A percentile compares a stretch with the other conserved stretches of the same genome.
Conservation (phyloP, 2,797 vertebrate species). For the Neomorphus geoffroyi region DNA sequence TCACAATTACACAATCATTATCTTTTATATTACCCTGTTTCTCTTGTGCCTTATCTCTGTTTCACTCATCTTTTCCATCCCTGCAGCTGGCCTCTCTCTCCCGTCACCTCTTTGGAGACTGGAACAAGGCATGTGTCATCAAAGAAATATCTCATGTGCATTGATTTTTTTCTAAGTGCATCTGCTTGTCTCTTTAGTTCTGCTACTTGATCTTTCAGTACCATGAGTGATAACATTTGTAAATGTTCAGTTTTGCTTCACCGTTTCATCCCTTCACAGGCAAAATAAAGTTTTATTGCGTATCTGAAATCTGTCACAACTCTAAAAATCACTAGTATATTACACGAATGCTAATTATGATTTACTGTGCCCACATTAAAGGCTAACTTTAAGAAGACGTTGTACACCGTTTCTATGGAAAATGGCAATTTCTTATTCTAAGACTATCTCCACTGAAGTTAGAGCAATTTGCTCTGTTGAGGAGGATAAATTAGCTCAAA, state of each 20-base stretch:
- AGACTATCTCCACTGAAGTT: not conserved
- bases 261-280: not conserved
- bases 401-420: not conserved
- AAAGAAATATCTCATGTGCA: slow-evolving; percentile 5
- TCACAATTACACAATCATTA: slow-evolving; percentile 39
- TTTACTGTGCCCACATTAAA: slow-evolving; percentile 9
- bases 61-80: slow-evolving; percentile 43
- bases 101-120: slow-evolving; percentile 31
- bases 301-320: not conserved
- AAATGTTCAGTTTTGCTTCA: not conserved
- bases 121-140: slow-evolving; percentile 36
- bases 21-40: slow-evolving; percentile 43
- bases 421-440: slow-evolving; percentile 8
- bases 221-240: not conserved
- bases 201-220: slow-evolving; percentile 38
- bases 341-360: not conserved
- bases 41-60: slow-evolving; percentile 23
- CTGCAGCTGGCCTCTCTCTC: slow-evolving; percentile 45
- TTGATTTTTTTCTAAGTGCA: slow-evolving; percentile 37
- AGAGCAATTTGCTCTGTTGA: slow-evolving; percentile 27
- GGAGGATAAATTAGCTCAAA: not conserved
- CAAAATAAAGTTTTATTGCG: not conserved
- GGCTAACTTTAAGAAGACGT: not conserved
- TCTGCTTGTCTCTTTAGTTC: slow-evolving; percentile 48
- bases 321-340: not conserved